Base-by-base conservation (phyloP, 2,797 vertebrate species). In the Loris lydekkerianus region DNA sequence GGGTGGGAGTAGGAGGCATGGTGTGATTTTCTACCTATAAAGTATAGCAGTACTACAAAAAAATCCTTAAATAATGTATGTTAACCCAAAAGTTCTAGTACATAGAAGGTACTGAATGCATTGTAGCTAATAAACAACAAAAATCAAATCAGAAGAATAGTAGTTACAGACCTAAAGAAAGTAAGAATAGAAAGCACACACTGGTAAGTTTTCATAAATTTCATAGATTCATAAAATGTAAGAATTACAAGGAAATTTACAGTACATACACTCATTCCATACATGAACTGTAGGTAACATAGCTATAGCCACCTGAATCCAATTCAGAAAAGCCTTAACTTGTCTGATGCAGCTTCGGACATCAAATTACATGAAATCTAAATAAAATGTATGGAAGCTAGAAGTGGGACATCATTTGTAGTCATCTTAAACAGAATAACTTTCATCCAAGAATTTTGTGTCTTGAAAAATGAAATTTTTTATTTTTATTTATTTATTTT, bases 61-160 rank as follows among this genome's bases (percentile, higher is more conserved):
- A 85, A 73, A 11, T 70, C 56, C 23, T 93, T 80, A 76, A 88
- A 60, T 60, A 95, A 78, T 31, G 27, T 72, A 88, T 63, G 21
- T 82, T 73, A 95, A 91, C 46, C 17, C 60, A 88, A 86, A 96
- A 75, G 53, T 70, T 89, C 40, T 83, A 63, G 34, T 34, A 73
- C 65, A 80, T 9, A 92, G 17, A 86, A 67, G 63, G 43, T 58
- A 85, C 4, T 82, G 49, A 77, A 75, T 89, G 23, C 93, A 86
- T 73, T 81, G 56, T 75, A 56, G 61, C 23, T 73, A 77, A 63
- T 65, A 87, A 84, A 56, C 23, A 86, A n/a, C 49, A 73, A 56
- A 89, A 58, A 83, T 67, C 13, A 86, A 88, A 69, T 87, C 13
- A 69, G 83, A 91, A 43, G 14, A 67, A 73, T 3, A 86, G 81